Evolutionary conservation across 2,888 invertebrate species (phyloP), one percentile per base, ranked within the genome.

Genomic region (Sturmia bella): DNA sequence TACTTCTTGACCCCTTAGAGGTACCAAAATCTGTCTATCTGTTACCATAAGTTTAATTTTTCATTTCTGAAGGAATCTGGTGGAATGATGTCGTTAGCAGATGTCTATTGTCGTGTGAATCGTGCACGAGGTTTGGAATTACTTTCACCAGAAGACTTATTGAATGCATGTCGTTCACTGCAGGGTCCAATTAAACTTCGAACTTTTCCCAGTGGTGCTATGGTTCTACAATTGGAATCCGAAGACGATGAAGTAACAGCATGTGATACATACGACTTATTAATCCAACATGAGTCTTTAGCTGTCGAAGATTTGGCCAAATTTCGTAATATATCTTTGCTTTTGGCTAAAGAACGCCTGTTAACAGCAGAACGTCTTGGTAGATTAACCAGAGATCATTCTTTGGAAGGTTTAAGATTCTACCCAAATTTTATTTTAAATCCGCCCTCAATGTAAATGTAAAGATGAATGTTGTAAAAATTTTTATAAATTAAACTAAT

Each of bases 81-180:
- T 37, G 99, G 99, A 11, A 97, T 99, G 93, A 98, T 99, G 97
- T 95, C 97, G 0, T 91, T 99, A 73, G 96, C 98, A 3, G 99
- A 99, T 92, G 98, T 96, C 0, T 99, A 97, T 92, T 99, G 99
- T 91, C 93, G 99, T 85, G 95, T 99, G 1, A 99, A 99, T 91
- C 93, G 99, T 89, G 99, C 99, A 0, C 93, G 99, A 88, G 99
- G 99, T 3, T 92, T 99, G 85, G 98, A 99, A 92, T 92, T 99
- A 0, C 92, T 99, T 68, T 99, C 99, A 0, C 99, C 99, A 0
- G 99, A 99, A 91, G 99, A 99, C 92, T 92, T 99, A 85, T 91
- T 99, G 52, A 95, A 97, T 91, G 98, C 98, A 17, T 99, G 98
- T 92, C 93, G 93, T 90, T 94, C 92, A 84, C 91, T 91, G 6